These are phyloP conservation scores for Xylota segnis DNA, from an alignment of 2,888 invertebrate genomes.

Conservation along the genomic window DNA sequence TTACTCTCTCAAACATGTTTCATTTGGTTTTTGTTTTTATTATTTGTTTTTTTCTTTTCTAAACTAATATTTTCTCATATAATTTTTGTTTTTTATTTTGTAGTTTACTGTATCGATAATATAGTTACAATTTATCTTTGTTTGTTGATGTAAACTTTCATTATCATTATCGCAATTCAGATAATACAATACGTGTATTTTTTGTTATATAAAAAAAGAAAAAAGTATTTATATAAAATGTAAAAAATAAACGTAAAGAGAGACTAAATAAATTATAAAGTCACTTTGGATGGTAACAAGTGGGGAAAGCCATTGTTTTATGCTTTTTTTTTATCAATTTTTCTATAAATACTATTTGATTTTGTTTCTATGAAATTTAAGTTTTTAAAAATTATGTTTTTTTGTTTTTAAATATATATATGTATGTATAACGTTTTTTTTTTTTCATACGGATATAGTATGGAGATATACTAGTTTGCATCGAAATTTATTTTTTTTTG, in stretches of 20 bases:
- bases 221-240: conserved; percentile 20
- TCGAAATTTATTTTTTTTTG: conserved; percentile 26
- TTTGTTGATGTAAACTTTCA: conserved; percentile 71
- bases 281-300: conserved; percentile 72
- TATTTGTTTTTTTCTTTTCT: conserved; percentile 36
- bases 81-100: conserved; percentile 53
- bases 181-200: conserved; percentile 61
- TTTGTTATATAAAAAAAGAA: conserved; percentile 27
- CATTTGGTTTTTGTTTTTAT: conserved; percentile 11
- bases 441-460: conserved; percentile 45
- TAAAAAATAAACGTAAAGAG: conserved; percentile 4
- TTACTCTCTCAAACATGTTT: conserved; percentile 38
- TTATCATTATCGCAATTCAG: conserved; percentile 75
- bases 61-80: conserved; percentile 64
- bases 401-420: conserved; percentile 32
- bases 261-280: conserved; percentile 43
- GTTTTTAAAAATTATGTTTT: conserved; percentile 27
- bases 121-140: conserved; percentile 77
- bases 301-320: conserved; percentile 55
- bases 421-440: conserved; percentile 39
- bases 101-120: conserved; percentile 74
- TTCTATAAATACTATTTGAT: conserved; percentile 44
- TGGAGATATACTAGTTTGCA: conserved; percentile 45
- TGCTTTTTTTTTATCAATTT: conserved; percentile 42
- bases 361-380: conserved; percentile 37